These are phyloP conservation scores for Bettongia penicillata DNA, from an alignment of 2,113 vertebrate species.

Conservation along the genomic window DNA sequence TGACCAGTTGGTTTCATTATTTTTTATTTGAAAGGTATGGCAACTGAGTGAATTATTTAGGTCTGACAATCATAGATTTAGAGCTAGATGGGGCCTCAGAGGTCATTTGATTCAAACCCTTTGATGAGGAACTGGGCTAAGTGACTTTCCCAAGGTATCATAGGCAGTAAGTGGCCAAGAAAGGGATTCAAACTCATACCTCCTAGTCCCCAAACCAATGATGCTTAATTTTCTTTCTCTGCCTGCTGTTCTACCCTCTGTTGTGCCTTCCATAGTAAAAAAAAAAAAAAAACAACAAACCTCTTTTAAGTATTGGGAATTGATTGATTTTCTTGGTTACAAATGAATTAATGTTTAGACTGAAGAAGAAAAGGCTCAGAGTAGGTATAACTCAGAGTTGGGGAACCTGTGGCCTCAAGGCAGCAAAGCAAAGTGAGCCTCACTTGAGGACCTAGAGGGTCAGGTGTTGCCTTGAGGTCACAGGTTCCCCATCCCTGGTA, in stretches of 20 bases:
- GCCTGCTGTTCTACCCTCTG: background rate
- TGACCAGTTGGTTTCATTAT: background rate
- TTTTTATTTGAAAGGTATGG: background rate
- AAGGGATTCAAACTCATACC: background rate
- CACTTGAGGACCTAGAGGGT: no score
- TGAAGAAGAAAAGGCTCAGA: background rate
- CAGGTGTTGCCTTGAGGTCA: no score
- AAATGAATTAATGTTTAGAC: background rate
- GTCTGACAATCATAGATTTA: background rate
- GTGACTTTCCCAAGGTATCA: background rate
- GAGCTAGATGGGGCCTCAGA: background rate
- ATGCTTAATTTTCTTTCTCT: background rate
- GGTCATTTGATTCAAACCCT: background rate
- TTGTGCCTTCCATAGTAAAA: background rate
- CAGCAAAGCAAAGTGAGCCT: no score
- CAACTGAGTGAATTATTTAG: background rate
- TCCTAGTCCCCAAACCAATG: background rate
- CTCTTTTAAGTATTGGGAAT: background rate
- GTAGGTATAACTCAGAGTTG: background rate
- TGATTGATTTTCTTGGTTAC: background rate
- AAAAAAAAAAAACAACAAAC: no score
- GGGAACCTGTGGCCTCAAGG: no score
- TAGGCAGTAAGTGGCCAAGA: background rate
- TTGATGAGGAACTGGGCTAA: background rate
- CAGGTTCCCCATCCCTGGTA: no score